Evolutionary conservation across 2,113 vertebrate species (phyloP).

Genomic region (Clinocottus analis): DNA sequence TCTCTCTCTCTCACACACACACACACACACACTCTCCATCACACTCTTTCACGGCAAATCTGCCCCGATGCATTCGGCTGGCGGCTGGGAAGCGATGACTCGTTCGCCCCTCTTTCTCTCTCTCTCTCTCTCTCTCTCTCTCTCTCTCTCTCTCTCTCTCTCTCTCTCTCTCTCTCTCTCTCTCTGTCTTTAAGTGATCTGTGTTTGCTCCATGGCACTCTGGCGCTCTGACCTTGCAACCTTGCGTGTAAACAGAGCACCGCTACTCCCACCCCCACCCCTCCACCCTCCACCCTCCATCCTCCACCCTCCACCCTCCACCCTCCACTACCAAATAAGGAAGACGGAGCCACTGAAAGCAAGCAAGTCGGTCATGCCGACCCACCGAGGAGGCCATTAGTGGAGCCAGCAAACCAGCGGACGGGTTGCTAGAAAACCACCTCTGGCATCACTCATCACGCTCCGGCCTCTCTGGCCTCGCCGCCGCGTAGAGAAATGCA

Average conservation of each 20-base stretch:
- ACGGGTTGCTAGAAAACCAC: constrained; percentile 75
- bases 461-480: constrained; percentile 39
- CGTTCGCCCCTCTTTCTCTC: no score
- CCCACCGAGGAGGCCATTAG: constrained; percentile 73
- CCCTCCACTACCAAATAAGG: constrained; percentile 78
- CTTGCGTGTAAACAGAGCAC: constrained; percentile 77
- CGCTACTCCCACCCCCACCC: constrained; percentile 31
- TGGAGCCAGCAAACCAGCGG: constrained; percentile 63
- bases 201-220: constrained; percentile 76
- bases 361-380: constrained; percentile 69
- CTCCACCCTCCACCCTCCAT: constrained; percentile 41
- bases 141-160: constrained; percentile 73
- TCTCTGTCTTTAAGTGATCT: constrained; percentile 73
- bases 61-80: constrained; percentile 46
- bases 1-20: constrained; percentile 8
- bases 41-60: constrained; percentile 48
- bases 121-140: constrained; percentile 68
- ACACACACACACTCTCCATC: constrained; percentile 27
- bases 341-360: constrained; percentile 63
- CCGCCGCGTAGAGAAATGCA: constrained; percentile 36
- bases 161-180: constrained; percentile 72
- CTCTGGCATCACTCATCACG: constrained; percentile 77
- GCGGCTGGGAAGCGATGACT: constrained; percentile 43
- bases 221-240: constrained; percentile 68
- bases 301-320: constrained; percentile 43